These are phyloP conservation scores for Drosophila tristis DNA, from an alignment of 1,140 invertebrate genomes.

Conservation along the genomic window DNA sequence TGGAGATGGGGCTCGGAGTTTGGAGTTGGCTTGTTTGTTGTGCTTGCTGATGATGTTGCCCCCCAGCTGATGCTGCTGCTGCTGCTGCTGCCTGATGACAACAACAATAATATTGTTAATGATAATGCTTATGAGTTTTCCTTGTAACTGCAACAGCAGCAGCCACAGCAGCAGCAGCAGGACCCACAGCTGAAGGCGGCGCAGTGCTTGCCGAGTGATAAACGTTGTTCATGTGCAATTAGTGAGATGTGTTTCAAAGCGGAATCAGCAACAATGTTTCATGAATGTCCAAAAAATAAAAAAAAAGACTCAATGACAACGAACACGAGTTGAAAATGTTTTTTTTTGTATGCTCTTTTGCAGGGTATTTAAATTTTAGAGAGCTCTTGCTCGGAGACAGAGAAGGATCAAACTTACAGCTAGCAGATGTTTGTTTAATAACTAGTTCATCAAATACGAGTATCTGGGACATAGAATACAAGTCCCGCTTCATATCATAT, in stretches of 20 bases:
- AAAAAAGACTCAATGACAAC: too few species aligned
- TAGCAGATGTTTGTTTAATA: too few species aligned
- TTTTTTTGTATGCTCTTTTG: background rate
- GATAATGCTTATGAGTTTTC: constrained; percentile 82
- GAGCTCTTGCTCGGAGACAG: too few species aligned
- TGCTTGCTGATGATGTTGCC: constrained; percentile 63
- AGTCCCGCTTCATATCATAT: too few species aligned
- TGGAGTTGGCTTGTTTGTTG: constrained; percentile 50
- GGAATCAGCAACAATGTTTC: constrained; percentile 17
- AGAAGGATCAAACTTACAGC: too few species aligned
- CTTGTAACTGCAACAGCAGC: constrained; percentile 58
- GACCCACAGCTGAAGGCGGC: constrained; percentile 8
- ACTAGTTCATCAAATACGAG: too few species aligned
- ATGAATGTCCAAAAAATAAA: background rate
- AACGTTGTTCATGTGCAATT: constrained; percentile 74
- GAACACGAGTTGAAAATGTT: background rate
- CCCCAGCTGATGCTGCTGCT: constrained; percentile 38
- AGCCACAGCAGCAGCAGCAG: too few species aligned
- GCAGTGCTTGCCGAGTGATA: constrained; percentile 60
- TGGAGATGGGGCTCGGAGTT: too few species aligned
- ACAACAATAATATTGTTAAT: constrained; percentile 83
- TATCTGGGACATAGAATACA: too few species aligned
- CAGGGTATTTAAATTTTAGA: too few species aligned
- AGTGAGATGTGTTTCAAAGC: constrained; percentile 65
- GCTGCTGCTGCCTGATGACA: constrained; percentile 57